Conservation (phyloP, 1,140 invertebrate genomes). For the Drosophila mayri region DNA sequence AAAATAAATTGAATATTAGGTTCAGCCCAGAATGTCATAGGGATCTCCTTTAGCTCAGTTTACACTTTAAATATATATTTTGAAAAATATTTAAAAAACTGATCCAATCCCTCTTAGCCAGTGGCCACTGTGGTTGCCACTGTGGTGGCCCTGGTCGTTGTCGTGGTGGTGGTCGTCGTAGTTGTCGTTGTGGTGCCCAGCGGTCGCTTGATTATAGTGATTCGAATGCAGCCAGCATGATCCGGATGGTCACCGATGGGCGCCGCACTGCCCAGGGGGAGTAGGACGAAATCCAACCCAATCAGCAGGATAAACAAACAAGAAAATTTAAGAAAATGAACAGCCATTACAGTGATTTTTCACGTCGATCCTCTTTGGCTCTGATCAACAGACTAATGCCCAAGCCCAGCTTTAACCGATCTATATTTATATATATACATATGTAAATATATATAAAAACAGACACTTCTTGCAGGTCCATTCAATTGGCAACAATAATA, state of each 20-base stretch:
- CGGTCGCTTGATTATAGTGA: constrained; percentile 56
- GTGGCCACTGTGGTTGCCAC: constrained; percentile 38
- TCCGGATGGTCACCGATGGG: constrained; percentile 63
- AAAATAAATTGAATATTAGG: too few species aligned
- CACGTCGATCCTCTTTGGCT: constrained; percentile 1
- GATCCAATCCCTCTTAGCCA: constrained; percentile 18
- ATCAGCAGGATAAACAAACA: neutral
- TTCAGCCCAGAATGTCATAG: too few species aligned
- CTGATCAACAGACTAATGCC: constrained; percentile 9
- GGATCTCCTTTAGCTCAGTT: neutral
- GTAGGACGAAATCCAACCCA: constrained; percentile 1
- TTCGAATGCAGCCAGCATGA: constrained; percentile 62
- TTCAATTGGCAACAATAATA: constrained; percentile 32
- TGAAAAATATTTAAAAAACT: neutral
- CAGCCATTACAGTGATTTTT: neutral
- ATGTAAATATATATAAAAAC: neutral
- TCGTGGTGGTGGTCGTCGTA: constrained; percentile 52
- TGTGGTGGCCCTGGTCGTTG: constrained; percentile 29
- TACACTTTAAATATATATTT: neutral
- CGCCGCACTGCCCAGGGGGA: neutral
- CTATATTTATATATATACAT: constrained; percentile 15
- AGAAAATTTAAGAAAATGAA: neutral
- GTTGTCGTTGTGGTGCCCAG: constrained; percentile 34
- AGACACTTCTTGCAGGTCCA: constrained; percentile 31
- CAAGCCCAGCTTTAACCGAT: neutral